Percentiles rank a stretch among this genome's conserved stretches.
Evolutionary conservation across 2,797 vertebrate genomes (phyloP).

Genomic region (Danionella dracula): DNA sequence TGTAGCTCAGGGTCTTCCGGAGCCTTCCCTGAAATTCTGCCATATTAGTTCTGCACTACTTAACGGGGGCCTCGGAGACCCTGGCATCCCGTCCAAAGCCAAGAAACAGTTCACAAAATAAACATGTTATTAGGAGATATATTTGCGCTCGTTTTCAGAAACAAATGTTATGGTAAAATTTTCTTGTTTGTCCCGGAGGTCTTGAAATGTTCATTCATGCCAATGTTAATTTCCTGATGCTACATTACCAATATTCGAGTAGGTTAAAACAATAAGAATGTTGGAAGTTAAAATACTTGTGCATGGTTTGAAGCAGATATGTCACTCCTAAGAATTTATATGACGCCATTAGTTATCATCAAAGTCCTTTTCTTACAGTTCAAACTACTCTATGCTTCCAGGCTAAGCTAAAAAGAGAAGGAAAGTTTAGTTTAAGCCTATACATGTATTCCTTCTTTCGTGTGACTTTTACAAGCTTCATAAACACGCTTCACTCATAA

Average conservation of each 20-base stretch:
- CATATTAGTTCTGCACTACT: slow-evolving; percentile 47
- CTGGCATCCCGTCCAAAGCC: slow-evolving; percentile 19
- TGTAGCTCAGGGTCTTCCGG: slow-evolving; percentile 10
- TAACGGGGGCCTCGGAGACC: slow-evolving; percentile 37
- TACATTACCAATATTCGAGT: background rate
- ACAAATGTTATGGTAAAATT: background rate
- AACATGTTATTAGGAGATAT: background rate
- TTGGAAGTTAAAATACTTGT: too few species aligned
- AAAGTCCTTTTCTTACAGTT: background rate
- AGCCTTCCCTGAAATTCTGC: slow-evolving; percentile 30
- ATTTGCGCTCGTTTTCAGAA: background rate
- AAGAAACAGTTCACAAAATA: background rate
- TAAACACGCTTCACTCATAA: slow-evolving; percentile 47
- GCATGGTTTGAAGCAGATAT: too few species aligned
- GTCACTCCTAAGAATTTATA: too few species aligned
- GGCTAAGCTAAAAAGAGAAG: background rate
- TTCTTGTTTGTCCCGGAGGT: background rate
- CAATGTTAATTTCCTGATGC: background rate
- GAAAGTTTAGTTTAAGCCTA: background rate
- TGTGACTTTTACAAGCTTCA: slow-evolving; percentile 46
- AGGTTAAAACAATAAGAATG: too few species aligned
- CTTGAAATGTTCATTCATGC: background rate
- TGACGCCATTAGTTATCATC: too few species aligned
- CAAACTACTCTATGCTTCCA: background rate
- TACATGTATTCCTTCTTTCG: slow-evolving; percentile 8